These are phyloP conservation scores for Eupithecia subumbrata DNA, from an alignment of 2,888 invertebrate genomes.

Conservation along the genomic window DNA sequence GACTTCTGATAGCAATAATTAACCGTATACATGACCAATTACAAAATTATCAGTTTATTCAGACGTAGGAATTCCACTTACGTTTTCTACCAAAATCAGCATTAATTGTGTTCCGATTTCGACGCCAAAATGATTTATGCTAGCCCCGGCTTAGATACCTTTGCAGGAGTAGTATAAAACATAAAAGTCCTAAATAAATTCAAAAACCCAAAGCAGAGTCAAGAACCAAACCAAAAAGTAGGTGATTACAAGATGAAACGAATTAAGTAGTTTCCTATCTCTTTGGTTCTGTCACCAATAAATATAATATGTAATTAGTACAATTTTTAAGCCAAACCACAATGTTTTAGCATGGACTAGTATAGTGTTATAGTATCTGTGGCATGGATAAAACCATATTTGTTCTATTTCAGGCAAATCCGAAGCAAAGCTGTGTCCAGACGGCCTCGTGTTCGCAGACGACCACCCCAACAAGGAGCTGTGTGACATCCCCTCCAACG, in stretches of 20 bases:
- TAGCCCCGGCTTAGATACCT: background rate
- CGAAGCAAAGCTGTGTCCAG: slow-evolving; percentile 89
- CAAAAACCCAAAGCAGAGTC: background rate
- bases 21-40: background rate
- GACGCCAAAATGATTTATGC: background rate
- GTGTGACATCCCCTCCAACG: slow-evolving; percentile 91
- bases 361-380: too few relatives aligned
- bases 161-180: too few relatives aligned
- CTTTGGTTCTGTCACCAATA: too few relatives aligned
- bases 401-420: slow-evolving; percentile 71
- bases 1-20: slow-evolving; percentile 2
- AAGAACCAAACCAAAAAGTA: background rate
- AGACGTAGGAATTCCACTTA: background rate
- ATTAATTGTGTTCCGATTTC: background rate
- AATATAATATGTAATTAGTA: too few relatives aligned
- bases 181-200: too few relatives aligned
- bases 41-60: background rate
- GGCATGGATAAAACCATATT: too few relatives aligned
- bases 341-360: too few relatives aligned
- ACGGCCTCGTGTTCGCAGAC: slow-evolving; percentile 90
- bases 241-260: background rate
- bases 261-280: too few relatives aligned
- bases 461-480: slow-evolving; percentile 88
- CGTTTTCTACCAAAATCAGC: background rate
- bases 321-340: too few relatives aligned